phyloP scores from a whole-genome alignment of 2,113 vertebrate species.

The Dascyllus trimaculatus region DNA sequence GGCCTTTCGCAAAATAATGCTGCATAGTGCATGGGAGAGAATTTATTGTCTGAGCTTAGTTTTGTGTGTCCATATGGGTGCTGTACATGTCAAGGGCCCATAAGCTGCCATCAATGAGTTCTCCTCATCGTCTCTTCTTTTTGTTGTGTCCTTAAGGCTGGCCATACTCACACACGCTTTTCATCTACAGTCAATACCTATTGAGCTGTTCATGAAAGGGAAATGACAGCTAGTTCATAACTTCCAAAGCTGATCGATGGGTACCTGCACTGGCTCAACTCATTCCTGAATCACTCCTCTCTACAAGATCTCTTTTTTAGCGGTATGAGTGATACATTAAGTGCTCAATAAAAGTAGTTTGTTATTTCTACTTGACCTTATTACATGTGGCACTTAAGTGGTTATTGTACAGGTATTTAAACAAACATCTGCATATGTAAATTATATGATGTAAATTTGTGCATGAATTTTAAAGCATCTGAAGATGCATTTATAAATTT shows the following conservation, averaged over 20 bases:
- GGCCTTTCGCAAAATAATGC: slow-evolving; percentile 28
- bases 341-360: not conserved
- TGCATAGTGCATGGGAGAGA: slow-evolving; percentile 52
- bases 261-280: slow-evolving; percentile 74
- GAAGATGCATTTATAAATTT: slow-evolving; percentile 4
- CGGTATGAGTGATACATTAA: slow-evolving; percentile 27
- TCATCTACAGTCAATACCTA: slow-evolving; percentile 84
- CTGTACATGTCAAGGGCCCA: slow-evolving; percentile 61
- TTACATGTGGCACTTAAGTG: slow-evolving; percentile 32
- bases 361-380: slow-evolving; percentile 49
- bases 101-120: slow-evolving; percentile 49
- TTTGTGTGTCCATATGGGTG: slow-evolving; percentile 62
- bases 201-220: slow-evolving; percentile 84
- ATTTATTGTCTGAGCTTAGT: slow-evolving; percentile 67
- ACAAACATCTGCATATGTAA: slow-evolving; percentile 8
- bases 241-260: slow-evolving; percentile 83
- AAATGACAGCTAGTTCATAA: slow-evolving; percentile 86
- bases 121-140: slow-evolving; percentile 53
- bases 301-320: slow-evolving; percentile 42
- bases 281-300: slow-evolving; percentile 58
- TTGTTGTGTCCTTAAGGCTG: slow-evolving; percentile 70
- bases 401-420: slow-evolving; percentile 6
- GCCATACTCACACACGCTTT: slow-evolving; percentile 76
- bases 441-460: slow-evolving; percentile 20
- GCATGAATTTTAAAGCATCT: slow-evolving; percentile 4